A percentile compares a stretch with the other conserved stretches of the same genome.
phyloP scores from a whole-genome alignment of 1,140 invertebrate species.

The Heliconius hermathena region DNA sequence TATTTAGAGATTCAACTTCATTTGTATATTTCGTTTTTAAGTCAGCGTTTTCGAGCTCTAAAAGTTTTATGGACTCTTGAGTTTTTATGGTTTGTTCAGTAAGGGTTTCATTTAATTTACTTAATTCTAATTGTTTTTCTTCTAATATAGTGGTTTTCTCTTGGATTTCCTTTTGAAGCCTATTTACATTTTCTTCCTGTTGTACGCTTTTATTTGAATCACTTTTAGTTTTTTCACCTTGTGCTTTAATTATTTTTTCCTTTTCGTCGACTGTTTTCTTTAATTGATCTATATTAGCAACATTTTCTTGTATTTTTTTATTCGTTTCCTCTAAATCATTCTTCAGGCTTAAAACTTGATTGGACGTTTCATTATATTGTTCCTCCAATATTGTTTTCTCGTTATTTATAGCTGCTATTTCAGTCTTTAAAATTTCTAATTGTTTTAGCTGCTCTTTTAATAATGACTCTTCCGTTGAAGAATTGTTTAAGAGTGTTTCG shows the following conservation, averaged over 20 bases:
- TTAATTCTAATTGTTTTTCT: slow-evolving; percentile 58
- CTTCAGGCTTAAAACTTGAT: slow-evolving; percentile 75
- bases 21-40: slow-evolving; percentile 63
- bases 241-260: slow-evolving; percentile 73
- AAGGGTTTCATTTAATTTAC: slow-evolving; percentile 55
- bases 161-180: slow-evolving; percentile 57
- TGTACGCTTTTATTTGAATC: slow-evolving; percentile 64
- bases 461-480: slow-evolving; percentile 68
- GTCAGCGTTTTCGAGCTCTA: slow-evolving; percentile 62
- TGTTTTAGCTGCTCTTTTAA: slow-evolving; percentile 69
- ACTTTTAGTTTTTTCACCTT: slow-evolving; percentile 76
- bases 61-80: slow-evolving; percentile 50
- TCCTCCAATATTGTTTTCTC: slow-evolving; percentile 64
- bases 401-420: slow-evolving; percentile 54
- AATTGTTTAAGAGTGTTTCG: slow-evolving; percentile 69
- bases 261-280: slow-evolving; percentile 63
- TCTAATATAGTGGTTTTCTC: slow-evolving; percentile 52
- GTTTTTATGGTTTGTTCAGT: slow-evolving; percentile 53
- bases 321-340: slow-evolving; percentile 50
- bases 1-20: slow-evolving; percentile 67
- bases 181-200: slow-evolving; percentile 59
- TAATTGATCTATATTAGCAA: slow-evolving; percentile 51
- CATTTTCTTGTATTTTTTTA: slow-evolving; percentile 54
- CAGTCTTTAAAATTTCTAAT: slow-evolving; percentile 65
- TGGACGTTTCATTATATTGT: slow-evolving; percentile 64